Evolutionary conservation across 2,888 invertebrate species (phyloP), one percentile per base, ranked within the genome.

Genomic region (Macrophya alboannulata): DNA sequence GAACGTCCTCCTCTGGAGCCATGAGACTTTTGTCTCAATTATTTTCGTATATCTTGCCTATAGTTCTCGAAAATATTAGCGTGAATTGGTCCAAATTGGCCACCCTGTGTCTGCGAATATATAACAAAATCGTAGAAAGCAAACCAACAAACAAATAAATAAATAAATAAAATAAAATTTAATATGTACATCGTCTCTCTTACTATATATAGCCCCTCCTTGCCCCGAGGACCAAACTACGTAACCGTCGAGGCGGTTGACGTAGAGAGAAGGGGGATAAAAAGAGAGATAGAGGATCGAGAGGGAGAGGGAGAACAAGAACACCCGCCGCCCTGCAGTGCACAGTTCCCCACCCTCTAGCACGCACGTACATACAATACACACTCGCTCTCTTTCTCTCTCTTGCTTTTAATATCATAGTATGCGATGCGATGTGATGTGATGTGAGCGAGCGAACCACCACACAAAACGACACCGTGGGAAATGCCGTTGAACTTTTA

Each of bases 401-500:
- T 84, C 82, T 77, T 31, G 84, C 86, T 84, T 86, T 83, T 59
- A 77, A 79, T 83, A 85, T 40, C 2, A 72, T 83, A 81, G 72
- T 55, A 51, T 86, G 62, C 25, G 62, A 51, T 86, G 62, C 25
- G 62, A 62, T 55, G 55, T 55, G 55, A 48, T 55, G 55, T n/a
- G 55, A 55, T 55, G 55, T 62, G 21, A 62, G 62, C 62, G 4
- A 62, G 25, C 62, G 62, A 62, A 68, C 68, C 25, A 68, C 68
- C 25, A 68, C 15, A 68, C 77, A 31, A 48, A 37, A 62, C 62
- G 77, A 83, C 89, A 90, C 90, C 92, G 93, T 92, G 92, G 92
- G 92, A 93, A 92, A 92, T 91, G 90, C 91, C 92, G 90, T 91
- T 91, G 90, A 91, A 91, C 91, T 90, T 91, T 89, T 88, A 90